These are phyloP conservation scores for Bos taurus DNA, from an alignment of 2,113 vertebrate genomes.

Conservation along the genomic window DNA sequence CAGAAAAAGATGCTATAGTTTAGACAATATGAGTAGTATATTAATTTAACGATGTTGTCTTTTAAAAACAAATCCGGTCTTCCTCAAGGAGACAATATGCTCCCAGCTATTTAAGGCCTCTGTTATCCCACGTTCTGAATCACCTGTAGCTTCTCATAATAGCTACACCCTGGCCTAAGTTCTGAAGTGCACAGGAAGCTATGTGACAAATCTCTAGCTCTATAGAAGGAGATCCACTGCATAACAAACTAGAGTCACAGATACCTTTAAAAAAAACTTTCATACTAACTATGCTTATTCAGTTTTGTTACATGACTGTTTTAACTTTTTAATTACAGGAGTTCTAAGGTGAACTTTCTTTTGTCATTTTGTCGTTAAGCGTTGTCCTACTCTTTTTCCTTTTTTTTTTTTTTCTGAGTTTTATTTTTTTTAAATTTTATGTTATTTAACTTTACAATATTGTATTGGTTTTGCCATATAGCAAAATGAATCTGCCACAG, in stretches of 20 bases:
- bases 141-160: background rate
- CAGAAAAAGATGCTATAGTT: background rate
- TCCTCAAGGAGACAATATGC: background rate
- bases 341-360: background rate
- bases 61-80: background rate
- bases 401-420: background rate
- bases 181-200: background rate
- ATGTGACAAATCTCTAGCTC: background rate
- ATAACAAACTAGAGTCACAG: background rate
- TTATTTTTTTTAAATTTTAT: too few relatives aligned
- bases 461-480: too few relatives aligned
- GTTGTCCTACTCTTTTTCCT: background rate
- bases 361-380: rapidly evolving
- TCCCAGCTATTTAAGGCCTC: background rate
- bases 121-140: background rate
- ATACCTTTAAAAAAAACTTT: background rate
- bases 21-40: background rate
- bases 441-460: too few relatives aligned
- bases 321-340: background rate
- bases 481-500: too few relatives aligned
- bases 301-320: background rate
- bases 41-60: background rate
- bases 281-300: background rate
- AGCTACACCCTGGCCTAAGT: background rate
- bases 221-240: background rate